Conservation (phyloP, 2,113 vertebrate genomes). For the Caranx ignobilis region DNA sequence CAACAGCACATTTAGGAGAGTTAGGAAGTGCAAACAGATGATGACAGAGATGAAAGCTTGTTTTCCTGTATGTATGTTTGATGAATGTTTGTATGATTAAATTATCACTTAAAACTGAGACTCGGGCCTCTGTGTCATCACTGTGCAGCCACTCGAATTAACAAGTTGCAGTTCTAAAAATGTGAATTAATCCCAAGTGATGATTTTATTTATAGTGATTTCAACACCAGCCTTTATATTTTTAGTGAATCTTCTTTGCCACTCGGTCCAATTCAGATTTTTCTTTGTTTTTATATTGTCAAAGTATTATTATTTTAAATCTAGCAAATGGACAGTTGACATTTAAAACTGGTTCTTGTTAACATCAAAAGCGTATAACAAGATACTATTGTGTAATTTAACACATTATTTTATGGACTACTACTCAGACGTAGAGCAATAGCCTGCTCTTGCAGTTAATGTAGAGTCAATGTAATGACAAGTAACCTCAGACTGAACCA, state of each 20-base stretch:
- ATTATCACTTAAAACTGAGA: conserved; percentile 90
- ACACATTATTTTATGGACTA: neutral
- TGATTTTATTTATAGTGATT: neutral
- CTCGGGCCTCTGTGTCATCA: conserved; percentile 67
- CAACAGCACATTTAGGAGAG: conserved; percentile 83
- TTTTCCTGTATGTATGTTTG: conserved; percentile 90
- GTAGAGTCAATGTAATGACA: neutral
- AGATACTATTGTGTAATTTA: neutral
- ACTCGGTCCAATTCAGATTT: neutral
- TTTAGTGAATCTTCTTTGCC: neutral
- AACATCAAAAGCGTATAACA: neutral
- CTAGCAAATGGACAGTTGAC: neutral
- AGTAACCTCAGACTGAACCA: neutral
- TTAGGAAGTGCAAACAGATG: conserved; percentile 76
- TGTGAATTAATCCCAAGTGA: neutral
- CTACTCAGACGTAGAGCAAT: neutral
- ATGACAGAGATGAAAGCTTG: conserved; percentile 83
- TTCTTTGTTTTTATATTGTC: neutral
- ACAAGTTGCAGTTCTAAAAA: neutral
- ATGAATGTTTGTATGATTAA: conserved; percentile 99
- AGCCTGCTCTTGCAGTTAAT: neutral
- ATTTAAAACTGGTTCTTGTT: neutral
- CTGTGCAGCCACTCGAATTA: neutral
- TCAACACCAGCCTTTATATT: neutral
- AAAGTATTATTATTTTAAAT: neutral